A percentile compares a stretch with the other conserved stretches of the same genome.
phyloP scores from a whole-genome alignment of 1,140 invertebrate genomes.

The Aleiodes sp. region DNA sequence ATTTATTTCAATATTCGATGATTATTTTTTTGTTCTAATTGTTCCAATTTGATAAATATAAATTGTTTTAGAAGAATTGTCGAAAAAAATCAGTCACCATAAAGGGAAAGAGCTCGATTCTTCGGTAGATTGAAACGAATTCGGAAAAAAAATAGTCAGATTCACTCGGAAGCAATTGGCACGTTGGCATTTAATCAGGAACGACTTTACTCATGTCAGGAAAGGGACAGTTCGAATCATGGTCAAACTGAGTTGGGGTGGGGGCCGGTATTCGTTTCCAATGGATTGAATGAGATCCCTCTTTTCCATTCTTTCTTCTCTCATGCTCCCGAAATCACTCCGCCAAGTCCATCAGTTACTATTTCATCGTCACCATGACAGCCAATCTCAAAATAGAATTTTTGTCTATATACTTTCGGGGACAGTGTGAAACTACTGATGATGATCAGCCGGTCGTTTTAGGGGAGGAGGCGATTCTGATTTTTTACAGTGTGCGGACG shows the following conservation, averaged over 20 bases:
- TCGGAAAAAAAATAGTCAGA: constrained; percentile 6
- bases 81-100: background rate
- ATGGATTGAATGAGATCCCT: constrained; percentile 26
- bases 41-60: too few relatives aligned
- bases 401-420: background rate
- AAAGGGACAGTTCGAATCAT: background rate
- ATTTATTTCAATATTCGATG: too few relatives aligned
- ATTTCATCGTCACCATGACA: background rate
- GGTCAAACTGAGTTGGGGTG: constrained; percentile 13
- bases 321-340: background rate
- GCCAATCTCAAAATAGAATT: constrained; percentile 19
- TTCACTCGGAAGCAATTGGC: constrained; percentile 21
- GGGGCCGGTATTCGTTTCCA: background rate
- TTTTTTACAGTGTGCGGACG: background rate
- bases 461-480: background rate
- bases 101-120: background rate
- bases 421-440: background rate
- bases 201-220: constrained; percentile 17
- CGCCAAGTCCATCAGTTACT: background rate
- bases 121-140: background rate
- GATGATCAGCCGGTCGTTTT: constrained; percentile 22
- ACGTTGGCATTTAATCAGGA: constrained; percentile 28
- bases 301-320: background rate
- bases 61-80: background rate
- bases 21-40: too few relatives aligned